Percentiles rank a stretch among this genome's conserved stretches.
Conservation (phyloP, 2,888 invertebrate species). For the Drosophila merina region DNA sequence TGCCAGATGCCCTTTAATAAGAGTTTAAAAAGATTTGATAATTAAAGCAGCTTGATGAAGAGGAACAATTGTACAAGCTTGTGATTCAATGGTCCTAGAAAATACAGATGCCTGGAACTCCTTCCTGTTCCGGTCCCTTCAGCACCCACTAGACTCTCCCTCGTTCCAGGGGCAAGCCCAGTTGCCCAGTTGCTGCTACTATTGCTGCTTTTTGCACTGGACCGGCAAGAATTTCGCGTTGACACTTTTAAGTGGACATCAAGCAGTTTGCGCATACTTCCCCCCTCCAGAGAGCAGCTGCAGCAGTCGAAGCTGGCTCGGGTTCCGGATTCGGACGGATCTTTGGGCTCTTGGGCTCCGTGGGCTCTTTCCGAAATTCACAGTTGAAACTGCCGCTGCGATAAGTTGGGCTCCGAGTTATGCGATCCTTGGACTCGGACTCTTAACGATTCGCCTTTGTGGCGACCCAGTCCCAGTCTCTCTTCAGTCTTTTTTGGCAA, state of each 20-base stretch:
- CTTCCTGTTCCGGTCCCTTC: neutral
- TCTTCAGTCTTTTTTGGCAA: constrained; percentile 30
- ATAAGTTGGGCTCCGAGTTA: constrained; percentile 52
- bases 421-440: constrained; percentile 78
- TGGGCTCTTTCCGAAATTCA: constrained; percentile 64
- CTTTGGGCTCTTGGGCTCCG: constrained; percentile 2
- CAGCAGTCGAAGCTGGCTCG: constrained; percentile 28
- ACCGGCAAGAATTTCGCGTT: constrained; percentile 79
- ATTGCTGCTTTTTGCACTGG: constrained; percentile 25
- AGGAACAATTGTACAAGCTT: too few species aligned
- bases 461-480: constrained; percentile 37
- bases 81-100: too few species aligned
- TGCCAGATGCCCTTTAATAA: neutral
- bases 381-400: constrained; percentile 54
- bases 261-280: constrained; percentile 78
- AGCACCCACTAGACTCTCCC: constrained; percentile 15
- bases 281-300: constrained; percentile 47
- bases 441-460: constrained; percentile 73
- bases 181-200: constrained; percentile 23
- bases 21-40: neutral
- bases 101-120: too few species aligned
- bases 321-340: neutral
- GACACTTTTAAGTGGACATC: constrained; percentile 83
- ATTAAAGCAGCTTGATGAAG: too few species aligned
- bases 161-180: constrained; percentile 54